A percentile compares a stretch with the other conserved stretches of the same genome.
These are phyloP conservation scores for Semotilus atromaculatus DNA, from an alignment of 2,797 vertebrate genomes.

Conservation along the genomic window DNA sequence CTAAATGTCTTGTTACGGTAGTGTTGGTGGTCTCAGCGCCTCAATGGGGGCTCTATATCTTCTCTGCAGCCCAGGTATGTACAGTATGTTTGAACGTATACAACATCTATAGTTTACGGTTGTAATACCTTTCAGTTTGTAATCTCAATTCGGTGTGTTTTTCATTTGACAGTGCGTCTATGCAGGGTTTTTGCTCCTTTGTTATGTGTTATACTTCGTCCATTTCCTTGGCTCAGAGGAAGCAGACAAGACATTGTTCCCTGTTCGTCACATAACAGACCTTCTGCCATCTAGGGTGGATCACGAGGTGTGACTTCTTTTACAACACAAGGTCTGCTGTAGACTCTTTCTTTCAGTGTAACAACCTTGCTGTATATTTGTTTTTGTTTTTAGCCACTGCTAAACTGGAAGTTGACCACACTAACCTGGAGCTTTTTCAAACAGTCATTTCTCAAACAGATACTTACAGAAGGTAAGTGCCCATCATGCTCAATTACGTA, in stretches of 20 bases:
- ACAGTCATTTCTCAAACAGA: conserved; percentile 97
- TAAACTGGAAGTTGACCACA: conserved; percentile 87
- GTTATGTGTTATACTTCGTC: conserved; percentile 87
- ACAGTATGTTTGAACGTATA: neutral
- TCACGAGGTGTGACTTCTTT: conserved; percentile 82
- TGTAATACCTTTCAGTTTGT: conserved; percentile 27
- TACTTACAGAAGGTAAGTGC: conserved; percentile 89
- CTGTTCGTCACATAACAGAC: conserved; percentile 79
- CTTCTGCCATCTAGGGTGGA: conserved; percentile 80
- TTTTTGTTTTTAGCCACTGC: conserved; percentile 76
- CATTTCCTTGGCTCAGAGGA: conserved; percentile 86
- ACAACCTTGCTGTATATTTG: neutral
- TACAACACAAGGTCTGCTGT: neutral
- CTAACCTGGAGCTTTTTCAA: conserved; percentile 99
- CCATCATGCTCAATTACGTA: neutral
- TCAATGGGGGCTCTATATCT: conserved; percentile 93
- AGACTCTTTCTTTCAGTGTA: neutral
- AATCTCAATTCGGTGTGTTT: conserved; percentile 33
- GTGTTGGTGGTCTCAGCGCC: conserved; percentile 83
- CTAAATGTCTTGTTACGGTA: conserved; percentile 87
- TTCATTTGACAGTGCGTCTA: conserved; percentile 82
- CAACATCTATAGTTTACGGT: neutral
- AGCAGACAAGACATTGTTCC: conserved; percentile 83
- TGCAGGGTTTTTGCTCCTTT: conserved; percentile 84
- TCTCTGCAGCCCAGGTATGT: conserved; percentile 89